Conservation (phyloP, 2,888 invertebrate species). For the Steromphala cineraria region DNA sequence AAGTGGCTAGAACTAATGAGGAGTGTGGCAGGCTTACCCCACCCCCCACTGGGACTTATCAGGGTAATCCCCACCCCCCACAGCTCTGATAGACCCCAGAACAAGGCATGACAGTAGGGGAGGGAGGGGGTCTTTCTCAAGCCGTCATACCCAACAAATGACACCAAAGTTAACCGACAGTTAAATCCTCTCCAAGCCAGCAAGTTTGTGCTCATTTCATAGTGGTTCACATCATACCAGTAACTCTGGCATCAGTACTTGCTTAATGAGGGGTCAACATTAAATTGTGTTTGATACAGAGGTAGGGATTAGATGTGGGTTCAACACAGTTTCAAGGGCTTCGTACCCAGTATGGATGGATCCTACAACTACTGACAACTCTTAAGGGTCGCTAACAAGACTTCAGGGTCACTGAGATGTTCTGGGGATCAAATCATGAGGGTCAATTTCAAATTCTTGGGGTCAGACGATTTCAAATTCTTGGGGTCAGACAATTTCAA, state of each 20-base stretch:
- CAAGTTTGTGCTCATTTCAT: neutral
- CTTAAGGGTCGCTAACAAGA: neutral
- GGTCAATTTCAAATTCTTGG: too few relatives aligned
- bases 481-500: too few relatives aligned
- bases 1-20: neutral
- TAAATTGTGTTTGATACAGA: too few relatives aligned
- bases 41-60: neutral
- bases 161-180: neutral
- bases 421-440: too few relatives aligned
- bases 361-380: neutral
- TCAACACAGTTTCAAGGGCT: neutral
- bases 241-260: neutral
- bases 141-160: neutral
- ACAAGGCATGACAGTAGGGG: neutral
- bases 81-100: neutral
- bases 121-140: neutral
- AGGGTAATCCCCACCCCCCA: constrained; percentile 11
- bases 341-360: neutral
- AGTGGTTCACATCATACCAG: neutral
- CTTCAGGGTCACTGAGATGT: too few relatives aligned
- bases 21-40: neutral
- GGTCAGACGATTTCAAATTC: too few relatives aligned
- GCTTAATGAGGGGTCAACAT: neutral
- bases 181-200: neutral
- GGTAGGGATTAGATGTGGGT: too few relatives aligned